Percentiles rank a stretch among this genome's conserved stretches.
phyloP scores from a whole-genome alignment of 2,113 vertebrate species.

The Elgaria multicarinata region DNA sequence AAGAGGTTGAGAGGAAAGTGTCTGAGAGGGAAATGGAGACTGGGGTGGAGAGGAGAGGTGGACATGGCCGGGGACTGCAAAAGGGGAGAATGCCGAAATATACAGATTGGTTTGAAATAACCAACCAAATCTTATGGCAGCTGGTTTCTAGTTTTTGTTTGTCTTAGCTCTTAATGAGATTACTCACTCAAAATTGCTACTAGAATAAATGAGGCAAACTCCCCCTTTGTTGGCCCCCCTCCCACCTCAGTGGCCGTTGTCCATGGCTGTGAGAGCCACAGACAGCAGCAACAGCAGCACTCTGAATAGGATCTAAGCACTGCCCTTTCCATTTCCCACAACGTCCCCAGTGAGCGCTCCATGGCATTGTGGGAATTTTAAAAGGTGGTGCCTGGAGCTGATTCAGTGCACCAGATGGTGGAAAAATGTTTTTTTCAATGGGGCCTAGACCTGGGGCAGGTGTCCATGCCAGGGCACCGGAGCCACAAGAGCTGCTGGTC shows the following conservation, averaged over 20 bases:
- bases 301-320: neutral
- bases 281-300: neutral
- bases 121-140: neutral
- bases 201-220: neutral
- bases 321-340: neutral
- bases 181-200: neutral
- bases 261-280: neutral
- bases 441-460: neutral
- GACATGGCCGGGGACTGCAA: neutral
- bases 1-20: neutral
- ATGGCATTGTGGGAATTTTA: neutral
- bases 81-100: neutral
- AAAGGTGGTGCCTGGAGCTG: neutral
- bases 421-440: no score
- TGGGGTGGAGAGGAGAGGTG: neutral
- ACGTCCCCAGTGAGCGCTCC: neutral
- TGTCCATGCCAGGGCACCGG: neutral
- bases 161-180: neutral
- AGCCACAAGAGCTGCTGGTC: neutral
- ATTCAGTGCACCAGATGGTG: neutral
- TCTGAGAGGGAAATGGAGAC: neutral
- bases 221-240: neutral
- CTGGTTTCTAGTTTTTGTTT: neutral
- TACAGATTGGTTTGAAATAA: neutral
- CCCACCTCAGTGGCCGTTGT: neutral